Base-by-base conservation (phyloP, 1,140 invertebrate species). In the Drosophila chauvacae region DNA sequence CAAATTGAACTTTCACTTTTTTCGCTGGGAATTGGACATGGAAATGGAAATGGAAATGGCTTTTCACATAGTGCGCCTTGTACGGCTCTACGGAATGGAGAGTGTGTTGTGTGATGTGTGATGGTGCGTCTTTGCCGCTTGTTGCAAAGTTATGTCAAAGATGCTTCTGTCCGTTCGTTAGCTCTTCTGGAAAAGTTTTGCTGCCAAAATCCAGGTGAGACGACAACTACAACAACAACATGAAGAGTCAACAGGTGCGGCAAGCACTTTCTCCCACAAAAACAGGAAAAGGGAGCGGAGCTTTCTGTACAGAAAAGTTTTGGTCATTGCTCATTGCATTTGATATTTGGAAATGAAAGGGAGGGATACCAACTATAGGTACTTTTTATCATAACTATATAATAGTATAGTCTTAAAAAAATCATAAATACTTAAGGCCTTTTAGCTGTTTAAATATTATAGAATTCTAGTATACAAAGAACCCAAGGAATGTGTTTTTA, bases 1-100 rank as follows among this genome's bases (percentile, higher is more conserved):
- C 62, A 78, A 88, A 83, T 84, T 87, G 84, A 88, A 88, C 84
- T 88, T 88, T 88, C 84, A 88, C 84, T 88, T 88, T 87, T 84
- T 53, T 77, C 33, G 48, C 53, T 75, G 70, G 66, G 47, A 70
- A 70, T 68, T 70, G 62, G 45, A 66, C 57, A 66, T 66, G 64
- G 55, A 72, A 85, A 51, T 51, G 45, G 45, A 45, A 42, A 85
- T 80, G 66, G 48, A 51, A 51, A 85, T 80, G 66, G 77, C 65
- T 80, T 84, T 84, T 56, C 74, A 61, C 62, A 33, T 55, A 55
- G 14, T 80, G 56, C 65, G 65, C 77, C 61, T 76, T 79, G 33
- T 75, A 74, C 33, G 74, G 50, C 26, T 16, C 37, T 13, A 28
- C 9, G 35, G 55, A 26, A 44, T 66, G 35, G 30, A 63, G 53